Base-by-base conservation (phyloP, 2,113 vertebrate genomes). In the Dipodomys ordii region DNA sequence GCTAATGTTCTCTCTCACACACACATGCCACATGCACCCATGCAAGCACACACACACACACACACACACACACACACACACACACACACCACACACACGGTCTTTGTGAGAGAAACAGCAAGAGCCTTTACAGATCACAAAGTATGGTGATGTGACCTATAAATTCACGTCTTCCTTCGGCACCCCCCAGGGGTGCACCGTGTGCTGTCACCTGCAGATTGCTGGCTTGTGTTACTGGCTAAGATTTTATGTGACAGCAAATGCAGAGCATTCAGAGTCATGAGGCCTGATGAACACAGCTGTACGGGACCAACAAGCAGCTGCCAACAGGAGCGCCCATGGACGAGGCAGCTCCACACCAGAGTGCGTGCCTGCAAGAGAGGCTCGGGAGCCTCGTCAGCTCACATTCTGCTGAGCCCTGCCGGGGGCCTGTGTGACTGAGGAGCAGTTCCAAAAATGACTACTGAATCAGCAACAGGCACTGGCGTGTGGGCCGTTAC, bases 331-430 rank as follows among this genome's bases (percentile, higher is more conserved):
- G 83, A 32, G 44, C 28, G 25, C 82, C 1, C 3, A 13, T 0
- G 2, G 67, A 16, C 0, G 4, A 16, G 20, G 39, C 9, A 9
- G 35, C 4, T 27, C n/a, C 3, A 68, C 46, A 7, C 27, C 20
- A 0, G 57, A 32, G 65, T n/a, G 1, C 20, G 0, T 0, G 0
- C 12, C 12, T 35, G 19, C 49, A 0, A 0, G 1, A 67, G 7
- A 35, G 19, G 1, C 18, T 35, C 69, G 27, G 64, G 73, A 18
- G 0, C 4, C 25, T 20, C 28, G 60, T 44, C 74, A 13, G 81
- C 22, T 73, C 65, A 13, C 44, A 73, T 12, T 15, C 20, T 2
- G 49, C 49, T 53, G 49, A 13, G 39, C 39, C 49, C 11, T 13
- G 12, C 49, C 49, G 12, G 49, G 49, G 49, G 49, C 49, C 1